These are phyloP conservation scores for Clepsis dumicolana DNA, from an alignment of 2,888 invertebrate genomes.

Conservation along the genomic window DNA sequence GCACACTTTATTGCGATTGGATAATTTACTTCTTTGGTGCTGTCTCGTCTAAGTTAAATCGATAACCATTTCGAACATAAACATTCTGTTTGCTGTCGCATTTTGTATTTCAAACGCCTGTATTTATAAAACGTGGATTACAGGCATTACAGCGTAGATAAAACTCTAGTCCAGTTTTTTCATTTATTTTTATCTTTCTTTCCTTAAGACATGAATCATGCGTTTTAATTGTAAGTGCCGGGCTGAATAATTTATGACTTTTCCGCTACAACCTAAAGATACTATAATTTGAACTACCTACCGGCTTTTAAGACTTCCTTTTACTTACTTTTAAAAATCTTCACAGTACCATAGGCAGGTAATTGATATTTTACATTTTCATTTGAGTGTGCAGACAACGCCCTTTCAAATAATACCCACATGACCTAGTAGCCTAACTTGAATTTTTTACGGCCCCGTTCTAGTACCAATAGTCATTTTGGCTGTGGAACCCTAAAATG, in stretches of 20 bases:
- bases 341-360: not conserved
- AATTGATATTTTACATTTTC: too few species aligned
- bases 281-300: slow-evolving; percentile 20
- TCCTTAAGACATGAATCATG: slow-evolving; percentile 36
- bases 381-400: too few species aligned
- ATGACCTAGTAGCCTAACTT: too few species aligned
- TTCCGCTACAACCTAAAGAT: slow-evolving; percentile 20
- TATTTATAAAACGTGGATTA: not conserved
- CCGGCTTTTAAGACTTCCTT: slow-evolving; percentile 12
- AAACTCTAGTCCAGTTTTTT: slow-evolving; percentile 7
- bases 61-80: not conserved
- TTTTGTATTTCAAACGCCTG: not conserved
- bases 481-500: too few species aligned
- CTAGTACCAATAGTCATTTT: too few species aligned
- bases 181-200: slow-evolving; percentile 32
- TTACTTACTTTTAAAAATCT: not conserved
- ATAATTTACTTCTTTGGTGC: not conserved
- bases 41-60: not conserved
- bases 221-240: slow-evolving; percentile 42
- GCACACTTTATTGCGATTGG: too few species aligned
- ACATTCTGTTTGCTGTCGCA: not conserved
- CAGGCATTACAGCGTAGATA: not conserved
- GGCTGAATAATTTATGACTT: slow-evolving; percentile 28
- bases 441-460: too few species aligned
- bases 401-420: too few species aligned